Percentiles rank a stretch among this genome's conserved stretches.
Conservation (phyloP, 2,888 invertebrate species). For the Ypsolopha scabrella region DNA sequence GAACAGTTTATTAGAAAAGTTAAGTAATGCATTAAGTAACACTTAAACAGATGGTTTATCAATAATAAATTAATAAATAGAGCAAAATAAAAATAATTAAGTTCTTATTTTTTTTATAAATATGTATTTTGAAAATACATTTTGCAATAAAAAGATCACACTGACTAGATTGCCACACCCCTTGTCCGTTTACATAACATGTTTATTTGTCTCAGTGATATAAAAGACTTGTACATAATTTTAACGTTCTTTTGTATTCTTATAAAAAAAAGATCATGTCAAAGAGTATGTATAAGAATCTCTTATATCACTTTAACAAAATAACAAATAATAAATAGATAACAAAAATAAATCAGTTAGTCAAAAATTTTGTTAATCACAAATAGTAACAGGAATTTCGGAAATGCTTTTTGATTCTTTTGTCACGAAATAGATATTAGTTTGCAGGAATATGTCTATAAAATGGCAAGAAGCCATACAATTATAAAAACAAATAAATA, state of each 20-base stretch:
- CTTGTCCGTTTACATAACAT: conserved; percentile 40
- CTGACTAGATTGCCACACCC: conserved; percentile 70
- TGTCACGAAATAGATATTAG: not conserved
- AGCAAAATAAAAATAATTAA: not conserved
- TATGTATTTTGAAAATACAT: conserved; percentile 13
- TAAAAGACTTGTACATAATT: not conserved
- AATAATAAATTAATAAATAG: no score
- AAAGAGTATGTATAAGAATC: not conserved
- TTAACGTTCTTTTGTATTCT: no score
- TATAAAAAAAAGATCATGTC: no score
- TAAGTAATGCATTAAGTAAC: no score
- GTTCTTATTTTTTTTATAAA: conserved; percentile 4
- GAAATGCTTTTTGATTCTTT: not conserved
- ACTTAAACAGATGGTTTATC: no score
- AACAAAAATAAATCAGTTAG: conserved; percentile 9
- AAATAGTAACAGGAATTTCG: conserved; percentile 6
- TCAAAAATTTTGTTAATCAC: conserved; percentile 3
- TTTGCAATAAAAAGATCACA: conserved; percentile 43
- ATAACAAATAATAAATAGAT: not conserved
- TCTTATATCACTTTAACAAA: conserved; percentile 4
- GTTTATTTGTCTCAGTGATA: not conserved
- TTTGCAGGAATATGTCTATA: conserved; percentile 1
- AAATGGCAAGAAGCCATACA: not conserved
- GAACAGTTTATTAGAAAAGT: no score
- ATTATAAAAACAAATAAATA: conserved; percentile 5